These are phyloP conservation scores for Chrysopilus asiliformis DNA, from an alignment of 2,888 invertebrate genomes.

Conservation along the genomic window DNA sequence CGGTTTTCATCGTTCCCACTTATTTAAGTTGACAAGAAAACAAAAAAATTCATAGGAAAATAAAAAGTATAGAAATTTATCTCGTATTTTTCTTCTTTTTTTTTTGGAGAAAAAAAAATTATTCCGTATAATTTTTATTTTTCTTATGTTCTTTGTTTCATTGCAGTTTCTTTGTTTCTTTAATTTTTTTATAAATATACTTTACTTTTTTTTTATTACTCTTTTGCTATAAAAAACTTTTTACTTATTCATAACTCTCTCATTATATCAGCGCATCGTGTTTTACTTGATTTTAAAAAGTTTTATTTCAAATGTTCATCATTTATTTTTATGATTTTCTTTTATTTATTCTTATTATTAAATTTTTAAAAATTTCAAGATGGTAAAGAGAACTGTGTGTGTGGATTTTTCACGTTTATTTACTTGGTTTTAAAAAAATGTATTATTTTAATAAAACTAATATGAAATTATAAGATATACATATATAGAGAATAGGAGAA, in stretches of 20 bases:
- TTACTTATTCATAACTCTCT: neutral
- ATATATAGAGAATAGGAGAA: no score
- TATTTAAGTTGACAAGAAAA: constrained; percentile 2
- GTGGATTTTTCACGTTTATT: no score
- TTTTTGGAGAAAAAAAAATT: no score
- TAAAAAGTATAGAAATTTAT: constrained; percentile 11
- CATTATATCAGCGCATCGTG: neutral
- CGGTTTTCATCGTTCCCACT: constrained; percentile 1
- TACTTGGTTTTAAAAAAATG: no score
- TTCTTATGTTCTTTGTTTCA: constrained; percentile 11
- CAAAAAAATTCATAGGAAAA: constrained; percentile 5
- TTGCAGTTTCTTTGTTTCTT: constrained; percentile 11
- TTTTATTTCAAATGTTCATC: neutral
- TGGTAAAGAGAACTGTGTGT: no score
- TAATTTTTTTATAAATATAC: constrained; percentile 13
- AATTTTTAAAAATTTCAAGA: no score
- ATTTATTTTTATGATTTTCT: constrained; percentile 2
- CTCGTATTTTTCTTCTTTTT: constrained; percentile 14
- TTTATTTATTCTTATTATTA: no score
- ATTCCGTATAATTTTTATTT: constrained; percentile 11
- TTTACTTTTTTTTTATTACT: no score
- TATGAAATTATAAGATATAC: no score
- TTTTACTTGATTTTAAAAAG: neutral
- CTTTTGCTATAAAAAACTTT: constrained; percentile 18
- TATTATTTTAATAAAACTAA: no score